Base-by-base conservation (phyloP, 2,113 vertebrate species). In the Xenus cinereus region DNA sequence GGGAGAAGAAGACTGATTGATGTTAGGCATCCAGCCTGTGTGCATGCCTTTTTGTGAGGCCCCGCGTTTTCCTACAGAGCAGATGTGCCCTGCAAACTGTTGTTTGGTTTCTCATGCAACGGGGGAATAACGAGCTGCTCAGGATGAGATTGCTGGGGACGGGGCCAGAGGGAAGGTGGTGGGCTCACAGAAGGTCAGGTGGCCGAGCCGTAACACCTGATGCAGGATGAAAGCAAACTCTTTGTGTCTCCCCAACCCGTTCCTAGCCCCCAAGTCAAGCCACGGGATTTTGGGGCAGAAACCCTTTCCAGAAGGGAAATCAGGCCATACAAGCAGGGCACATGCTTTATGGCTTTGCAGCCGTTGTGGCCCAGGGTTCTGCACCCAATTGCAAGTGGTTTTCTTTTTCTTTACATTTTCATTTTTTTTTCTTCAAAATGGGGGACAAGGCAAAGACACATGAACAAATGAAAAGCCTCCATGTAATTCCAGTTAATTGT, bases 311-410 rank as follows among this genome's bases (percentile, higher is more conserved):
- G 54, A 79, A 54, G 72, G n/a, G 39, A 74, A 53, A 54, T 45
- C 13, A 39, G 43, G 23, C 5, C 12, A 4, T 14, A 17, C 0
- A 2, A 63, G 14, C 9, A 4, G 5, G 22, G 12, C 41, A 46
- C 26, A n/a, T 0, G 0, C 12, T 80, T 60, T 10, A 10, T 17
- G 39, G 26, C 30, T 71, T 60, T 81, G 56, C 32, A 51, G 62
- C 30, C 2, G 1, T 32, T 54, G 51, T 35, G 64, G 39, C 21
- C 21, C 35, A 66, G 19, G 7, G 24, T 45, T 11, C 23, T 33
- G 39, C 10, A 46, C 18, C 22, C 10, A 28, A 8, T 7, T 57
- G 27, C 0, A 1, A 51, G 12, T 12, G 19, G 1, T 48, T 43
- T 11, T 9, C 4, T 3, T 18, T 22, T 14, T 8, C 5, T 3